Conservation (phyloP, 92 coral and sea anemone species). For the Porites rus region DNA sequence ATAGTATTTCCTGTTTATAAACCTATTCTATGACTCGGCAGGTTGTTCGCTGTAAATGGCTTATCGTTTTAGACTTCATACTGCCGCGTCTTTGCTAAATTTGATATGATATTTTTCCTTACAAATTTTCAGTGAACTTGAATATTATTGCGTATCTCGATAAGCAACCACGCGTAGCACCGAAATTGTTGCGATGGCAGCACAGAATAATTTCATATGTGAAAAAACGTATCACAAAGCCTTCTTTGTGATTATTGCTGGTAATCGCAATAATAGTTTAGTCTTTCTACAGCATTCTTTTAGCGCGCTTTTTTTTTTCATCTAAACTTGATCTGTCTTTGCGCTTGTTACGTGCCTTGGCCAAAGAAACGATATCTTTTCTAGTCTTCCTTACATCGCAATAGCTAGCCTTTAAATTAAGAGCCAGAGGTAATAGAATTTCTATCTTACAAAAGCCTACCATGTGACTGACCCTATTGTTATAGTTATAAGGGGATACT, state of each 20-base stretch:
- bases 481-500: neutral
- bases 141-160: neutral
- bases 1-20: neutral
- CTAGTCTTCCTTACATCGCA: neutral
- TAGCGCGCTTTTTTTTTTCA: too few relatives aligned
- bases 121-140: neutral
- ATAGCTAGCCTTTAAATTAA: neutral
- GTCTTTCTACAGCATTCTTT: too few relatives aligned
- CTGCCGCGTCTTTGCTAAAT: neutral
- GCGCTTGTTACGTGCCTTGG: too few relatives aligned
- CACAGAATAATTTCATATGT: neutral
- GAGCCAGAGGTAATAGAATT: neutral
- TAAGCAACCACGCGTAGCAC: neutral
- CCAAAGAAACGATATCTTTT: too few relatives aligned
- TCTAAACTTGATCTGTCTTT: too few relatives aligned
- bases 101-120: neutral
- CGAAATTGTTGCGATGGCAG: neutral
- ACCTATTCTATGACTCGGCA: neutral
- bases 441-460: neutral
- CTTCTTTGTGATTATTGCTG: too few relatives aligned
- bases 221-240: neutral
- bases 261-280: too few relatives aligned
- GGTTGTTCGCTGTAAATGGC: constrained; percentile 8
- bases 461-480: constrained; percentile 18
- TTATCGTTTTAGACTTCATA: neutral